These are phyloP conservation scores for Luperina testacea DNA, from an alignment of 2,888 invertebrate species.

Conservation along the genomic window DNA sequence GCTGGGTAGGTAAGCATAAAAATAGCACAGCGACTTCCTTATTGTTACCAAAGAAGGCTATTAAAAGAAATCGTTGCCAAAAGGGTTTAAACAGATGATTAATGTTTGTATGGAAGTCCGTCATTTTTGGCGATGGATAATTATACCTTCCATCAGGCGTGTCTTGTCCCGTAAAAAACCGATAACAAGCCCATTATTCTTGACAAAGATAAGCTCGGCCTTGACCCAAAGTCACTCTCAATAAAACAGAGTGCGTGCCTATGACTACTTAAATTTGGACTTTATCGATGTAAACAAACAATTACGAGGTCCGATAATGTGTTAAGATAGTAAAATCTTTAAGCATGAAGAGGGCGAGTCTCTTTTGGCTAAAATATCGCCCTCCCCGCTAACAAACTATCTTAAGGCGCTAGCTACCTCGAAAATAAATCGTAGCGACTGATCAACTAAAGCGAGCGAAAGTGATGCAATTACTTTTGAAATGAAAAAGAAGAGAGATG, in stretches of 20 bases:
- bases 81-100: neutral
- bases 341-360: neutral
- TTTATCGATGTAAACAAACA: neutral
- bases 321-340: neutral
- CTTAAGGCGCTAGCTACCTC: too few relatives aligned
- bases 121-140: neutral
- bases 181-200: neutral
- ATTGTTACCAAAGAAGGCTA: neutral
- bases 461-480: too few relatives aligned
- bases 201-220: neutral
- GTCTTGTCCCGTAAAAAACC: neutral
- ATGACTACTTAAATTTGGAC: neutral
- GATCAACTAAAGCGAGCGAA: too few relatives aligned
- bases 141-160: neutral
- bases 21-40: neutral
- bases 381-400: too few relatives aligned
- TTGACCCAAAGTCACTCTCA: neutral
- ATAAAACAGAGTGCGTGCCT: constrained; percentile 5
- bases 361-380: too few relatives aligned
- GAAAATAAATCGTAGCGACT: too few relatives aligned
- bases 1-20: neutral
- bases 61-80: too few relatives aligned
- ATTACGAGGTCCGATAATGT: neutral
- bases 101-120: neutral
- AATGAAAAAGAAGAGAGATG: too few relatives aligned